Base-by-base conservation (phyloP, 92 coral and sea anemone genomes). In the Bergia sp. region DNA sequence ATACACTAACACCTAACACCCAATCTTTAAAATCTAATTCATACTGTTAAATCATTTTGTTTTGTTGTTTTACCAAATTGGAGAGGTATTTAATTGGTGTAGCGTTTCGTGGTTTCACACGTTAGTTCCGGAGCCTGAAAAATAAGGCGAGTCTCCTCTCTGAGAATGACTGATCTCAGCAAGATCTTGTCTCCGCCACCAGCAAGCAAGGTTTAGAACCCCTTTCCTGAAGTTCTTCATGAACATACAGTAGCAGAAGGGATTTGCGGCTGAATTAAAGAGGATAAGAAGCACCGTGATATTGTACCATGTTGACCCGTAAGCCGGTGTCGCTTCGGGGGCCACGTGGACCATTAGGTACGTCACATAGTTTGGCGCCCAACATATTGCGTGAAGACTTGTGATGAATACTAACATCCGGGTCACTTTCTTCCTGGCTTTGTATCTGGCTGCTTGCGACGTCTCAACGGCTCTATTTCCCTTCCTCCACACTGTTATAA, bases 331-430 rank as follows among this genome's bases (percentile, higher is more conserved):
- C 37, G 89, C 89, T 18, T 88, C 94, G 8, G 98, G 96, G 47
- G 85, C 90, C 38, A 88, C 86, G 65, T 90, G 89, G n/a, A 92
- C 94, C 82, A 95, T 65, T 13, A 90, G 84, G 55, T 95, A 95
- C 72, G 94, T 88, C 21, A 92, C 90, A 90, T 93, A 95, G 94
- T 95, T 95, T 0, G 98, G 98, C 0, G 94, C 77, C 85, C 98
- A 94, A 57, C 98, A 95, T 21, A 91, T 0, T 8, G 89, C 83
- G 85, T 93, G 98, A 6, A 95, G 86, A 7, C 90, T 49, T 5
- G 95, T 95, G 85, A 95, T 81, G 18, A 89, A 65, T 5, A 95
- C 82, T 80, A 95, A 58, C 98, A 95, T 93, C 45, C 82, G 41
- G 18, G 98, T 95, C 15, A 93, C 98, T 43, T 92, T 82, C 47